A percentile compares a stretch with the other conserved stretches of the same genome.
Conservation (phyloP, 2,797 vertebrate species). For the Telmatherina bonti region DNA sequence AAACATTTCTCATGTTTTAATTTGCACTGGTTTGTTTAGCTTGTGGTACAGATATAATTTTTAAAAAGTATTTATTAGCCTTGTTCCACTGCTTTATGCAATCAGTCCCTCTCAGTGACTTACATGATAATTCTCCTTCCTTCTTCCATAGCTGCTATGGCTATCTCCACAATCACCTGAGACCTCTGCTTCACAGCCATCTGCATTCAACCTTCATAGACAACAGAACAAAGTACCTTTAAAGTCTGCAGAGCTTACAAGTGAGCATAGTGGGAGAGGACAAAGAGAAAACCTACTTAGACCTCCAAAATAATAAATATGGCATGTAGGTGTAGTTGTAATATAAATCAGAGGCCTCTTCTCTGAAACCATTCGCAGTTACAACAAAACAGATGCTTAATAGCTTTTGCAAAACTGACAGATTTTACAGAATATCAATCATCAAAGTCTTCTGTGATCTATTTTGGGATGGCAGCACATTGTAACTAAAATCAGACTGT, state of each 20-base stretch:
- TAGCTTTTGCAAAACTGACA: not conserved
- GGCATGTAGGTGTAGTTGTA: slow-evolving; percentile 3
- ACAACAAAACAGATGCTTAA: slow-evolving; percentile 1
- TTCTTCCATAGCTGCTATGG: slow-evolving; percentile 53
- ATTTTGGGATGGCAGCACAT: slow-evolving; percentile 25
- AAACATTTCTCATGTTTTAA: not conserved
- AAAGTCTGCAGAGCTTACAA: not conserved
- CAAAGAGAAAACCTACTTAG: not conserved
- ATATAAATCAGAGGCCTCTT: slow-evolving; percentile 24
- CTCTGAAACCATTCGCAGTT: not conserved
- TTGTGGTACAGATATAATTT: too few species aligned
- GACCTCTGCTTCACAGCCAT: slow-evolving; percentile 67
- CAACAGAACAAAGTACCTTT: slow-evolving; percentile 15
- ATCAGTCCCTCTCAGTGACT: slow-evolving; percentile 35
- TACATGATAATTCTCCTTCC: slow-evolving; percentile 53
- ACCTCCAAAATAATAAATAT: slow-evolving; percentile 7
- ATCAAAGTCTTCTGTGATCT: slow-evolving; percentile 31
- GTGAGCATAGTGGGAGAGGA: not conserved
- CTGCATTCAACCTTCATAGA: slow-evolving; percentile 21
- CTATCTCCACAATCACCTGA: slow-evolving; percentile 66
- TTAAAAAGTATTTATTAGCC: slow-evolving; percentile 33
- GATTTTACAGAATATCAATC: slow-evolving; percentile 11
- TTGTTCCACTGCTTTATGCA: slow-evolving; percentile 30
- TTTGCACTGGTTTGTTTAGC: not conserved
- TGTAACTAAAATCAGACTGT: slow-evolving; percentile 8